A percentile compares a stretch with the other conserved stretches of the same genome.
phyloP scores from a whole-genome alignment of 2,888 invertebrate genomes.

The Spisula subtruncata region DNA sequence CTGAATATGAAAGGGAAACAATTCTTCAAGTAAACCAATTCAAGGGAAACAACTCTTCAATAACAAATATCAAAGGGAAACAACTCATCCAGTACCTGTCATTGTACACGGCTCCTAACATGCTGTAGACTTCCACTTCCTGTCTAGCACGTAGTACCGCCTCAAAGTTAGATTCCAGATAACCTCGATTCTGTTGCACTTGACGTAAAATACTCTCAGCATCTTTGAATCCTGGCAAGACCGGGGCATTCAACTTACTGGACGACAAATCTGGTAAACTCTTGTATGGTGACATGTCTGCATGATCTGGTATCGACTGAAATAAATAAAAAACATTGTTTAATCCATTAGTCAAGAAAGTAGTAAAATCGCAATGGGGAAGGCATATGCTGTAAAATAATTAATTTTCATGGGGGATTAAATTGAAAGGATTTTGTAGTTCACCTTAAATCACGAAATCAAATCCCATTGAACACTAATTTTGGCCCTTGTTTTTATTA shows the following conservation, averaged over 20 bases:
- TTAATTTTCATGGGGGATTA: too few species aligned
- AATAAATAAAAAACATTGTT: constrained; percentile 23
- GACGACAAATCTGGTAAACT: constrained; percentile 65
- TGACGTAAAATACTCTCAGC: constrained; percentile 79
- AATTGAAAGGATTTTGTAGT: too few species aligned
- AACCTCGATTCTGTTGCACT: constrained; percentile 76
- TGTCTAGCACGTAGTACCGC: constrained; percentile 78
- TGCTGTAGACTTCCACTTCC: constrained; percentile 78
- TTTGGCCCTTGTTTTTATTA: too few species aligned
- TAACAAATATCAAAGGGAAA: background rate
- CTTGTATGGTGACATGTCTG: constrained; percentile 72
- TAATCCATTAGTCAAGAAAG: background rate
- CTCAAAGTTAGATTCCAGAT: constrained; percentile 82
- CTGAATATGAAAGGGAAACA: too few species aligned
- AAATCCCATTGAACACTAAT: too few species aligned
- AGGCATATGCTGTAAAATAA: too few species aligned
- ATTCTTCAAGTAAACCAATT: background rate
- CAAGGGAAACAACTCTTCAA: background rate
- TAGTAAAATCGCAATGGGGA: too few species aligned
- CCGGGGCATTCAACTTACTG: constrained; percentile 69
- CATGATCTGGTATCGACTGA: constrained; percentile 64
- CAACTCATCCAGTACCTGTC: constrained; percentile 73
- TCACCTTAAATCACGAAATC: too few species aligned
- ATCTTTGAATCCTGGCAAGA: constrained; percentile 76
- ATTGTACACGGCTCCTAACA: constrained; percentile 75